These are phyloP conservation scores for Philaethria dido DNA, from an alignment of 2,888 invertebrate species.

Conservation along the genomic window DNA sequence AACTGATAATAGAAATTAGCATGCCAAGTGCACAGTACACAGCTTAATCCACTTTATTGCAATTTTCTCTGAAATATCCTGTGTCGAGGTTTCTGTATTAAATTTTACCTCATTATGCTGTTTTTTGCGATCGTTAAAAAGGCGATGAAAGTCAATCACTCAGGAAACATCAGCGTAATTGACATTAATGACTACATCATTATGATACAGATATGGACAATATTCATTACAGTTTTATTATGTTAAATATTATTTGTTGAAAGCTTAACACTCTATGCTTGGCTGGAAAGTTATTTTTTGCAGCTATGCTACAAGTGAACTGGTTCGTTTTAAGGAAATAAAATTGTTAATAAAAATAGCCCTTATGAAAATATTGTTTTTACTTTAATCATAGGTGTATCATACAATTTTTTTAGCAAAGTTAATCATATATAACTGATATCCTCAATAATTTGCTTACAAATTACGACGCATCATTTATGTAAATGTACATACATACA, in stretches of 20 bases:
- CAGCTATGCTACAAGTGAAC: not conserved
- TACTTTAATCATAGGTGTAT: not conserved
- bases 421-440: constrained; percentile 32
- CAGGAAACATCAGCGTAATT: constrained; percentile 41
- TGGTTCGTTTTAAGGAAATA: not conserved
- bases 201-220: constrained; percentile 34
- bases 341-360: not conserved
- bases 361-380: not conserved
- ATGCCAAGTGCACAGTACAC: not conserved
- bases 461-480: constrained; percentile 56
- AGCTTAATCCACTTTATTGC: constrained; percentile 22
- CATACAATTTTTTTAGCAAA: not conserved
- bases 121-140: constrained; percentile 41
- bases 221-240: constrained; percentile 33
- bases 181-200: constrained; percentile 40
- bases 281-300: not conserved
- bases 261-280: constrained; percentile 8
- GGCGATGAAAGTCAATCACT: constrained; percentile 41
- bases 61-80: constrained; percentile 21
- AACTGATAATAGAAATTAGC: not conserved
- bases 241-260: constrained; percentile 30
- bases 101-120: constrained; percentile 37
- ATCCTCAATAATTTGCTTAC: constrained; percentile 49
- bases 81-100: constrained; percentile 33
- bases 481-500: constrained; percentile 51